Evolutionary conservation across 2,888 invertebrate species (phyloP).

Genomic region (Platycnemis pennipes): DNA sequence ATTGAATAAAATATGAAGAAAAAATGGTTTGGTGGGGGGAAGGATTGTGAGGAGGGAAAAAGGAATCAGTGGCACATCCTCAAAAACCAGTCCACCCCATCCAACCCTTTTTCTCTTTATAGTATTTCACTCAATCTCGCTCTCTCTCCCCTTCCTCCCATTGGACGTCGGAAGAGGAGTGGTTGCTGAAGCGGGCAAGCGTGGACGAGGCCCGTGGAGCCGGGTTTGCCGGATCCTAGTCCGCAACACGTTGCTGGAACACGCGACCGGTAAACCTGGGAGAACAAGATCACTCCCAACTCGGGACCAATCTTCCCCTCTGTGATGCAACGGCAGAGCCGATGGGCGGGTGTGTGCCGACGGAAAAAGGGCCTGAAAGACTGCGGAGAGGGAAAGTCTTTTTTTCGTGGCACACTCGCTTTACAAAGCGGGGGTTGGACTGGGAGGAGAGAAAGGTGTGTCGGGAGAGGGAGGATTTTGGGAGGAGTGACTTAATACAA

Average conservation of each 20-base stretch:
- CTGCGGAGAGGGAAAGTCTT: background rate
- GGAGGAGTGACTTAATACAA: constrained; percentile 35
- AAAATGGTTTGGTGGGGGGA: background rate
- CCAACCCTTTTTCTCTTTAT: background rate
- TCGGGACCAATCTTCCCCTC: too few species aligned
- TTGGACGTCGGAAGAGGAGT: background rate
- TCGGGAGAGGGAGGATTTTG: background rate
- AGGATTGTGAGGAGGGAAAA: background rate
- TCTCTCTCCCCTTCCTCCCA: background rate
- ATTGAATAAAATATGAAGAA: background rate
- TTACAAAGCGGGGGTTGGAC: background rate
- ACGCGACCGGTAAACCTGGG: background rate
- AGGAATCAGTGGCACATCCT: background rate
- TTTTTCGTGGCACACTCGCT: background rate
- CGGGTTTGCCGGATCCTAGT: background rate
- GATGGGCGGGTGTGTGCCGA: background rate
- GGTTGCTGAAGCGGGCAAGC: background rate
- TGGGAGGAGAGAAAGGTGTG: too few species aligned
- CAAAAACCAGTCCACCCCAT: background rate
- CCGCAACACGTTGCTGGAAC: background rate
- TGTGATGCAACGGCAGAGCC: background rate
- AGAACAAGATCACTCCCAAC: too few species aligned
- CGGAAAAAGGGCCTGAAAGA: background rate
- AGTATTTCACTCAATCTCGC: background rate
- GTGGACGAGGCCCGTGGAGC: background rate